Evolutionary conservation across 1,140 invertebrate species (phyloP), one percentile per base, ranked within the genome.

Genomic region (Drusus annulatus): DNA sequence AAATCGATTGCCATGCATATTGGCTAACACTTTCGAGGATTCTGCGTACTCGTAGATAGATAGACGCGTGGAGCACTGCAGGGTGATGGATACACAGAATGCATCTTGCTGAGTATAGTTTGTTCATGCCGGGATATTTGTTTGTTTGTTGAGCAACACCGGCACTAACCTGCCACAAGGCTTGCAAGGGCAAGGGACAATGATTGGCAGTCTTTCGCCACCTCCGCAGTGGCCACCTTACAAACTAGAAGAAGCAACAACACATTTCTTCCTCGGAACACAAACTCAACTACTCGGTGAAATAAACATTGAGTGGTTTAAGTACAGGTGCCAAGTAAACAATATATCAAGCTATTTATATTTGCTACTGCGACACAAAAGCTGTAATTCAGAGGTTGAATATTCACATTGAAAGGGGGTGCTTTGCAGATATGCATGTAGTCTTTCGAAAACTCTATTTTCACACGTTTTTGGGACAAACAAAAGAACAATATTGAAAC

Each of bases 191-290:
- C 85, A 87, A 86, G 81, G 85, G 86, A 86, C 87, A 90, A 58
- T 87, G 87, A 78, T 89, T 89, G 76, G 87, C 86, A 45, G 36
- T 13, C 36, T 45, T 45, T 76, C 89, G 87, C 89, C 89, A 90
- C 84, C 89, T 86, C 81, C 86, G 86, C 80, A 88, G 85, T 84
- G 86, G 85, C 89, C 89, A 90, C 85, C 88, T 89, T 85, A 90
- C 84, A 87, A 87, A 90, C 89, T 90, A 90, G 81, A 86, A 90
- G 86, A 84, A 81, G 80, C 82, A 83, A 79, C 65, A 80, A 74
- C 54, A 78, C 52, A 73, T 73, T 31, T 75, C 71, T 28, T 75
- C 28, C 71, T 45, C 15, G 28, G 15, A 75, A 36, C 19, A 56
- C 6, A 74, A 58, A 56, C 52, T 17, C 16, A 28, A 58, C 51